A percentile compares a stretch with the other conserved stretches of the same genome.
Evolutionary conservation across 2,888 invertebrate genomes (phyloP).

Genomic region (Steromphala cineraria): DNA sequence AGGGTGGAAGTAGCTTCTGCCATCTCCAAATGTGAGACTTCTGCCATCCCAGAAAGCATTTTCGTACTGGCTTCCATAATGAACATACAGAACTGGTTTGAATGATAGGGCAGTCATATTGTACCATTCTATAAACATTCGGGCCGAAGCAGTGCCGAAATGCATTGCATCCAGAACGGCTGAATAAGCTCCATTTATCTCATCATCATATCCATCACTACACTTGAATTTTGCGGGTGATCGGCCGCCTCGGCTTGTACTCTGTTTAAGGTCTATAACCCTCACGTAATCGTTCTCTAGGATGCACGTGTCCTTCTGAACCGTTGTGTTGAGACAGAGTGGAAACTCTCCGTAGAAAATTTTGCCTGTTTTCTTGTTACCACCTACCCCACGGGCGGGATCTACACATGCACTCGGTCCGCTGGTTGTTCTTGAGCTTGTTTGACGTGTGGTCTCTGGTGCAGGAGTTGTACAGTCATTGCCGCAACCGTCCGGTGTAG

Average conservation of each 20-base stretch:
- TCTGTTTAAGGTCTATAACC: slow-evolving; percentile 31
- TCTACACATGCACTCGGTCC: slow-evolving; percentile 24
- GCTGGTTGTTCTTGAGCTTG: neutral
- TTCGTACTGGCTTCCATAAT: slow-evolving; percentile 41
- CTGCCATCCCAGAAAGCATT: slow-evolving; percentile 61
- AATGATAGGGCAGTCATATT: slow-evolving; percentile 31
- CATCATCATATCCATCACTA: slow-evolving; percentile 41
- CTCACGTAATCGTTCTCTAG: slow-evolving; percentile 28
- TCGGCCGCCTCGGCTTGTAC: slow-evolving; percentile 10
- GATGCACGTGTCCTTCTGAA: neutral
- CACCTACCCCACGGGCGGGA: slow-evolving; percentile 36
- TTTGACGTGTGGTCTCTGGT: neutral
- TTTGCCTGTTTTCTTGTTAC: slow-evolving; percentile 37
- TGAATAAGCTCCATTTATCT: slow-evolving; percentile 48
- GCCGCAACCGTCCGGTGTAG: neutral
- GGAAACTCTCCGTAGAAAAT: slow-evolving; percentile 29
- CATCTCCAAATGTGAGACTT: slow-evolving; percentile 55
- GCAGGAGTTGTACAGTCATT: neutral
- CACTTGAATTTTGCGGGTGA: slow-evolving; percentile 42
- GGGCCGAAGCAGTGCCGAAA: slow-evolving; percentile 42
- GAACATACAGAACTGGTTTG: slow-evolving; percentile 49
- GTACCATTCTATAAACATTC: slow-evolving; percentile 55
- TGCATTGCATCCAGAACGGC: slow-evolving; percentile 51
- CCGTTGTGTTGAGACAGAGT: slow-evolving; percentile 32
- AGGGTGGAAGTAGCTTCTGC: slow-evolving; percentile 40